phyloP scores from a whole-genome alignment of 2,888 invertebrate genomes.

The Phyto melanocephala region DNA sequence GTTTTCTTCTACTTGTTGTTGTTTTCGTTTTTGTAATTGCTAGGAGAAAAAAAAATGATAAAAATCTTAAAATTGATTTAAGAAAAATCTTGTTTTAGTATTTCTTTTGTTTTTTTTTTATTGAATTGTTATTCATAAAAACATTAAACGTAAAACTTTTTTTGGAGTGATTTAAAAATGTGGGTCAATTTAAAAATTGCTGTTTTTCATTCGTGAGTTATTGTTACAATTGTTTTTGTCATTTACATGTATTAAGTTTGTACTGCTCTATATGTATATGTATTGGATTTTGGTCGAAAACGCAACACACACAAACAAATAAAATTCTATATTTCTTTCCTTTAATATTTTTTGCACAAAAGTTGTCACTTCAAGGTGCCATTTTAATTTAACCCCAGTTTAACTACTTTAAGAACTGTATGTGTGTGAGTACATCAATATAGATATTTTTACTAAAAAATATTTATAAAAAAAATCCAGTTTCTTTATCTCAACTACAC shows the following conservation, averaged over 20 bases:
- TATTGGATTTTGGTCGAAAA: background rate
- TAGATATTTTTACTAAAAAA: too few species aligned
- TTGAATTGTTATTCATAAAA: background rate
- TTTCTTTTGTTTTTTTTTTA: background rate
- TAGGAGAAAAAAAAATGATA: background rate
- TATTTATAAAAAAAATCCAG: too few species aligned
- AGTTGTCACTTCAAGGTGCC: conserved; percentile 21
- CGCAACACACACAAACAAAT: background rate
- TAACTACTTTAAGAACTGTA: background rate
- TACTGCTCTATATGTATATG: background rate
- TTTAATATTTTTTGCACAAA: background rate
- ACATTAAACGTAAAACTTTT: background rate
- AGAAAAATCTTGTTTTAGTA: conserved; percentile 42
- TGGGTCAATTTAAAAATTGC: conserved; percentile 45
- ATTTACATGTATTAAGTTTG: background rate
- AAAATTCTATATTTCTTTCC: too few species aligned
- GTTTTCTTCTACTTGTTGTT: conserved; percentile 3
- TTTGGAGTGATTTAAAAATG: conserved; percentile 5
- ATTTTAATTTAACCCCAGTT: conserved; percentile 35
- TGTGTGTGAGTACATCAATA: background rate
- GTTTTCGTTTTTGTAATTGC: conserved; percentile 12
- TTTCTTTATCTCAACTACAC: background rate
- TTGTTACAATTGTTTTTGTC: background rate
- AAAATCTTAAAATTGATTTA: background rate
- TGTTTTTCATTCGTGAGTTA: background rate